Evolutionary conservation across 2,888 invertebrate species (phyloP).

Genomic region (Clunio marinus): DNA sequence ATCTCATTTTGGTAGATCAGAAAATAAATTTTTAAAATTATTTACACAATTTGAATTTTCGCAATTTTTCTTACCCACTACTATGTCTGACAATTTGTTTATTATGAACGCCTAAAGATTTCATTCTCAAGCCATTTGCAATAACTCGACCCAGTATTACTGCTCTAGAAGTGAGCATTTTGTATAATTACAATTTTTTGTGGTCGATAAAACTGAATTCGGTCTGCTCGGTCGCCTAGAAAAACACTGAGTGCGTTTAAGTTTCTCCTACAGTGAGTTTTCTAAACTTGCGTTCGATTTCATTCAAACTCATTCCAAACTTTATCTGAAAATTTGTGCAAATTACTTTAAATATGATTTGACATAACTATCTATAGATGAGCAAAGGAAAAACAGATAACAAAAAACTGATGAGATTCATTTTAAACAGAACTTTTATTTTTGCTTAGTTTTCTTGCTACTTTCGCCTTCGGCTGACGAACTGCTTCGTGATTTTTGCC

Average conservation of each 20-base stretch:
- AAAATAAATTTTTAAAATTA: no score
- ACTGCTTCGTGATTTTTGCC: conserved; percentile 70
- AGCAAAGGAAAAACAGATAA: no score
- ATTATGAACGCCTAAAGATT: not conserved
- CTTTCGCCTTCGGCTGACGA: conserved; percentile 46
- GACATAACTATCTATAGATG: no score
- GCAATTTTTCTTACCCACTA: not conserved
- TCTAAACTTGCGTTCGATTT: no score
- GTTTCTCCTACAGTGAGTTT: no score
- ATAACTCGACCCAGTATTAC: not conserved
- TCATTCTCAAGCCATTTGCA: not conserved
- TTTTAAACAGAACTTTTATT: conserved; percentile 36
- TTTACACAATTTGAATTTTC: not conserved
- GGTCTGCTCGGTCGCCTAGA: no score
- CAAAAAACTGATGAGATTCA: not conserved
- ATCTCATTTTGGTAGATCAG: no score
- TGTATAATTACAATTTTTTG: conserved; percentile 37
- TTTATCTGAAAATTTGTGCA: no score
- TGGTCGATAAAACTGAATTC: no score
- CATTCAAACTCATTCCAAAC: no score
- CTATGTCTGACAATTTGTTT: not conserved
- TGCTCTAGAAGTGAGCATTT: conserved; percentile 19
- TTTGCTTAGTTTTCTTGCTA: conserved; percentile 57
- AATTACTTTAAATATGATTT: no score
- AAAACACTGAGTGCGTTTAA: no score